Evolutionary conservation across 2,888 invertebrate genomes (phyloP), one percentile per base, ranked within the genome.

Genomic region (Drosophila mimetica): DNA sequence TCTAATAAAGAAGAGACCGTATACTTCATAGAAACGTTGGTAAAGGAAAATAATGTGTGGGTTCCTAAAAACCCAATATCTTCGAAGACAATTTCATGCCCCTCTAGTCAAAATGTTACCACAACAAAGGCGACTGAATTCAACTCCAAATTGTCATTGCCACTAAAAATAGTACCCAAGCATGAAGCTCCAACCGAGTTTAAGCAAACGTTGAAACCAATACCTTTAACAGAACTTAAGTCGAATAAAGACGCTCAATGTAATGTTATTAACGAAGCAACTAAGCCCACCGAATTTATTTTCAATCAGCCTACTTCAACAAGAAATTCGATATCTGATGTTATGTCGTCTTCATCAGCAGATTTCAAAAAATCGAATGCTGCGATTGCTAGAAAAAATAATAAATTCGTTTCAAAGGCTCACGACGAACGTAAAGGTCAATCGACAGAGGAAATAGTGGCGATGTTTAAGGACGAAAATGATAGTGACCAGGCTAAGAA

Each of bases 361-460:
- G 25, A 25, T 9, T 28, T 14, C 7, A 8, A 44, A 11, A 14
- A 2, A 8, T n/a, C 34, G 11, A 36, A 20, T 16, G 51, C 6
- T 9, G 32, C 7, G 4, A 2, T 6, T 2, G 1, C 2, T 6
- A 2, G 20, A 1, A 5, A 11, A 4, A n/a, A 18, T 20, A 3
- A 1, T 6, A 7, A 34, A 4, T 6, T 22, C 6, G 6, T 13
- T 16, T 8, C 1, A 11, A 11, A 11, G 1, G 20, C 1, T 20
- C 20, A 51, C 0, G 16, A 25, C 0, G 13, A 16, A 13, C 1
- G 16, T 34, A 11, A 11, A 9, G 4, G 7, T 7, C 22, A 59
- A 39, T 4, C 32, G 9, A 67, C 66, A 6, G n/a, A 37, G 16
- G 48, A 66, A 36, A 67, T 66, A 22, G 25, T 55, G 13, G 47